These are phyloP conservation scores for Calypte anna DNA, from an alignment of 2,113 vertebrate genomes.

Conservation along the genomic window DNA sequence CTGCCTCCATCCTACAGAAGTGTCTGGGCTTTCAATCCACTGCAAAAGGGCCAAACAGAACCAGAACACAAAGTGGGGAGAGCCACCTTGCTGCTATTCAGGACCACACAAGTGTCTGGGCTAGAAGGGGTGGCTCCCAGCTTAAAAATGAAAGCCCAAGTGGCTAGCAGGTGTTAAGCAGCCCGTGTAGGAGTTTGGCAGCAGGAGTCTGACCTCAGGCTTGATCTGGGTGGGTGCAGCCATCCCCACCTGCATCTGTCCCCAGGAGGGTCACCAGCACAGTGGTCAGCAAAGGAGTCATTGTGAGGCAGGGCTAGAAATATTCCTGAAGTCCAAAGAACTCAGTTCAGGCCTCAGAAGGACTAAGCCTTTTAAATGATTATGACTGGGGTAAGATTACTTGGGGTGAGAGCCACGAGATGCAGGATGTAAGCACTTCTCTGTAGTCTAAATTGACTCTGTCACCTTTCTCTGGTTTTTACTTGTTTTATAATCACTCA, in stretches of 20 bases:
- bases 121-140: accelerated
- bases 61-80: background rate
- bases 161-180: too few species aligned
- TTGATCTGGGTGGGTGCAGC: background rate
- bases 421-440: accelerated
- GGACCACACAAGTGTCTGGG: background rate
- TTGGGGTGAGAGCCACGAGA: background rate
- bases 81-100: accelerated
- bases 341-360: background rate
- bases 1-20: background rate
- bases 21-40: background rate
- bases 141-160: background rate
- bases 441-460: background rate
- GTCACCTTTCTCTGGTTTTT: slow-evolving; percentile 13
- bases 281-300: background rate
- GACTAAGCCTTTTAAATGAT: background rate
- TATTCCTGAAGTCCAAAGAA: background rate
- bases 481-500: slow-evolving; percentile 38
- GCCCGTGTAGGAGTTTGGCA: background rate
- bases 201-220: background rate
- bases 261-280: accelerated
- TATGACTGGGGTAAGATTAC: background rate
- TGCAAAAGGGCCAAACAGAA: background rate
- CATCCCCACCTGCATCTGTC: background rate
- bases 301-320: accelerated